Base-by-base conservation (phyloP, 1,140 invertebrate genomes). In the Atta texana region DNA sequence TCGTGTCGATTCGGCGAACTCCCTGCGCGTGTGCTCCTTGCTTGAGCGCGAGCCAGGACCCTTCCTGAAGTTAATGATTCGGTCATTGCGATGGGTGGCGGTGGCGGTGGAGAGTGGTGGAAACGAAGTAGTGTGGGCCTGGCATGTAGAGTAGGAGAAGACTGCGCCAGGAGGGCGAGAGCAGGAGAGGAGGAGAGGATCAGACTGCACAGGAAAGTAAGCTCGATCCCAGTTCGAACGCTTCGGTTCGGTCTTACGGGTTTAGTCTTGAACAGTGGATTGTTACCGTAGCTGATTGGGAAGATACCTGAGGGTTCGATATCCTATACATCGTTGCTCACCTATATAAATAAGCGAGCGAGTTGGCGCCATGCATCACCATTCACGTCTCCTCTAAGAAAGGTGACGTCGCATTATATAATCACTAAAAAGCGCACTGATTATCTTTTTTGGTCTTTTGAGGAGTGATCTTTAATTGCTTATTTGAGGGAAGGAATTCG, bases 191-290 rank as follows among this genome's bases (percentile, higher is more conserved):
- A 81, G 78, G 78, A 92, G 78, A 81, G 78, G 78, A 92, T 91
- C 89, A 84, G 81, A 21, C 88, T 87, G 85, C 75, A 85, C 88
- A 92, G 87, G 88, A 93, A 92, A 93, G 89, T 91, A 88, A 93
- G 87, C 89, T 75, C 87, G 90, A 91, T 92, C 86, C 90, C 91
- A 92, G 92, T 93, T 93, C 88, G 88, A 92, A 93, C 91, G 89
- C 87, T 87, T 90, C 86, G 86, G 78, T 57, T 89, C 80, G 86
- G 55, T 84, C 80, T 84, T 75, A 63, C 80, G 69, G 80, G 69
- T 75, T 84, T 84, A 84, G 80, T 84, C 80, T 84, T 84, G 80
- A 69, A 71, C 69, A 18, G 69, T n/a, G 49, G 55, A 88, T 90
- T 89, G 89, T 81, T 78, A 63, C 63, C 72, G 85, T 89, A 57